Evolutionary conservation across 2,888 invertebrate genomes (phyloP), one percentile per base, ranked within the genome.

Genomic region (Galerucella nymphaeae): DNA sequence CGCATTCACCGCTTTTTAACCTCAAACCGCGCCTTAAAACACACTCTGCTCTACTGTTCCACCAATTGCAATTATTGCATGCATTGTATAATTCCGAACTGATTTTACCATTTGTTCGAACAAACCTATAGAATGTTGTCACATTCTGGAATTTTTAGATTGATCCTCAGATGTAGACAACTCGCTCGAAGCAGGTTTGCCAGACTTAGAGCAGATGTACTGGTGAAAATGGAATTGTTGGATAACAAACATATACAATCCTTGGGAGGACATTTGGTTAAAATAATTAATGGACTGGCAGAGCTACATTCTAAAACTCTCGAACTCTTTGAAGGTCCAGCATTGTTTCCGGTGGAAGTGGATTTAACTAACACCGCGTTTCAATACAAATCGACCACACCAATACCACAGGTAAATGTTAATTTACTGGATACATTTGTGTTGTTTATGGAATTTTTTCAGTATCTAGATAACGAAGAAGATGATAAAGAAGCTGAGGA

Each of bases 231-330:
- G 86, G 99, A 99, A 86, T 88, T 99, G 16, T 87, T 99, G 23
- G 99, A 99, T 84, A 97, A 97, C 84, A 99, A 99, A 87, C 99
- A 99, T 86, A 97, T 99, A 0, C 97, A 98, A 84, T 98, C 99
- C 80, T 93, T 98, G 3, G 96, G 97, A 0, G 92, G 91, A 77
- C 96, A 96, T 80, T 87, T 96, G 9, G 92, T 94, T 74, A 91
- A 94, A 78, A 91, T 98, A 71, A 93, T 98, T 14, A 91, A 94
- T 68, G 96, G 96, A 0, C 89, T 99, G 77, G 92, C 96, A 0
- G 84, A 86, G 71, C 77, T 86, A 23, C 86, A 87, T 77, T 78
- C 81, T 70, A 75, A 77, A 10, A 93, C 95, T 5, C 90, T 93
- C 72, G 91, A 91, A 45, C 90, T 96, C 62, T 88, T 98, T 80